phyloP scores from a whole-genome alignment of 2,797 vertebrate species.

The Prionace glauca region DNA sequence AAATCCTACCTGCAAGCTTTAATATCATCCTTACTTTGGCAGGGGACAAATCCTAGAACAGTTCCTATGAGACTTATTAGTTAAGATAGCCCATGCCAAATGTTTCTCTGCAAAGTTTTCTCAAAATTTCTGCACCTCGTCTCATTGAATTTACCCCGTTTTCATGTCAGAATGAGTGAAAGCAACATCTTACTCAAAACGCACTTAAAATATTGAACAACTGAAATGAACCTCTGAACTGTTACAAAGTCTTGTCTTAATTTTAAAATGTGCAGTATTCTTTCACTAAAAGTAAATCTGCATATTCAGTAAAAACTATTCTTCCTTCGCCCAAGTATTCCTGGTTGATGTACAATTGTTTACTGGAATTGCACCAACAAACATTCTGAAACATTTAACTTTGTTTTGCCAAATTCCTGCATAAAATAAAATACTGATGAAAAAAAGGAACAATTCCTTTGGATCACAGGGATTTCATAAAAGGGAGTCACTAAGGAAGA shows the following conservation, averaged over 20 bases:
- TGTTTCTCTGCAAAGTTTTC: background rate
- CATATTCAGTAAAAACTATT: background rate
- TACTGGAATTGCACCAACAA: background rate
- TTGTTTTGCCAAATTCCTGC: background rate
- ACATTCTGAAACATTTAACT: background rate
- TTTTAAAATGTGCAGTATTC: background rate
- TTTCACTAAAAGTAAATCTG: background rate
- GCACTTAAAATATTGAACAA: background rate
- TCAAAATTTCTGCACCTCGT: background rate
- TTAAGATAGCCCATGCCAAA: too few species aligned
- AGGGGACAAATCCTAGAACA: background rate
- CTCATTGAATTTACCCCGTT: background rate
- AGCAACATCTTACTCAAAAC: background rate
- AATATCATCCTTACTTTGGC: background rate
- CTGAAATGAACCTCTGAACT: background rate
- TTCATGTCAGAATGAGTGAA: background rate
- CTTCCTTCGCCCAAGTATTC: background rate
- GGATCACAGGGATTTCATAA: conserved; percentile 1
- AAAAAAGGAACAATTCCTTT: background rate
- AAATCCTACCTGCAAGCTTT: background rate
- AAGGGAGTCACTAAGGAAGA: background rate
- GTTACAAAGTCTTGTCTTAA: background rate
- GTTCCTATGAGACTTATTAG: background rate
- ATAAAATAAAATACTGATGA: background rate
- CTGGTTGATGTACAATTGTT: background rate